Percentiles rank a stretch among this genome's conserved stretches.
These are phyloP conservation scores for Scaptomyza hsui DNA, from an alignment of 1,140 invertebrate genomes.

Conservation along the genomic window DNA sequence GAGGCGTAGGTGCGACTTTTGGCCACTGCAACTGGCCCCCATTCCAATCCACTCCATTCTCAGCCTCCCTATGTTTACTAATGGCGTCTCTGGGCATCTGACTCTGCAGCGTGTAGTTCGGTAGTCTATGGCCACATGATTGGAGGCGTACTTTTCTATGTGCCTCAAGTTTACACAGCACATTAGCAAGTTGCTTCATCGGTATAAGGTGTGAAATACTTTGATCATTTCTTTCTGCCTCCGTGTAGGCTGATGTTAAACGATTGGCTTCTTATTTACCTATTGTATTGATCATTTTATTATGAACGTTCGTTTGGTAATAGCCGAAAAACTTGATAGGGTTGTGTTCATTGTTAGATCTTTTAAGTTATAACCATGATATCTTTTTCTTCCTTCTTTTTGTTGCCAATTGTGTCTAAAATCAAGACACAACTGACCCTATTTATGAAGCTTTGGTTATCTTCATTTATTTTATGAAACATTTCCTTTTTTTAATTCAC, in stretches of 20 bases:
- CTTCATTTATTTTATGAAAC: too few relatives aligned
- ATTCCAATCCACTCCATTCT: too few relatives aligned
- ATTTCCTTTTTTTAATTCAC: too few relatives aligned
- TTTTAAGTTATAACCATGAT: neutral
- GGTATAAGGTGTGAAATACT: conserved; percentile 68
- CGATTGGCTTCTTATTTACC: conserved; percentile 31
- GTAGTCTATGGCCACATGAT: conserved; percentile 41
- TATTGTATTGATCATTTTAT: conserved; percentile 21
- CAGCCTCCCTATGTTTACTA: conserved; percentile 48
- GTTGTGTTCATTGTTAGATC: neutral
- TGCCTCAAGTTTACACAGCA: conserved; percentile 25
- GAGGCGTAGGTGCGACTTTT: conserved; percentile 54
- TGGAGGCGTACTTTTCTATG: conserved; percentile 47
- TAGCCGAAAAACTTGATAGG: neutral
- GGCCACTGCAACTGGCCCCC: conserved; percentile 20
- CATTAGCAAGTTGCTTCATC: conserved; percentile 51
- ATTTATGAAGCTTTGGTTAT: too few relatives aligned
- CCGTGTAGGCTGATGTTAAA: conserved; percentile 31
- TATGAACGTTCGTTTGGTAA: neutral
- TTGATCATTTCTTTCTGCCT: conserved; percentile 55
- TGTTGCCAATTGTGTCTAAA: too few relatives aligned
- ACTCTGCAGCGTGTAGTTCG: conserved; percentile 35
- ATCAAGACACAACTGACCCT: too few relatives aligned
- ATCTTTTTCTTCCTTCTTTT: too few relatives aligned
- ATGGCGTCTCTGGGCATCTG: conserved; percentile 38